Conservation (phyloP, 2,113 vertebrate genomes). For the Ariopsis seemanni region DNA sequence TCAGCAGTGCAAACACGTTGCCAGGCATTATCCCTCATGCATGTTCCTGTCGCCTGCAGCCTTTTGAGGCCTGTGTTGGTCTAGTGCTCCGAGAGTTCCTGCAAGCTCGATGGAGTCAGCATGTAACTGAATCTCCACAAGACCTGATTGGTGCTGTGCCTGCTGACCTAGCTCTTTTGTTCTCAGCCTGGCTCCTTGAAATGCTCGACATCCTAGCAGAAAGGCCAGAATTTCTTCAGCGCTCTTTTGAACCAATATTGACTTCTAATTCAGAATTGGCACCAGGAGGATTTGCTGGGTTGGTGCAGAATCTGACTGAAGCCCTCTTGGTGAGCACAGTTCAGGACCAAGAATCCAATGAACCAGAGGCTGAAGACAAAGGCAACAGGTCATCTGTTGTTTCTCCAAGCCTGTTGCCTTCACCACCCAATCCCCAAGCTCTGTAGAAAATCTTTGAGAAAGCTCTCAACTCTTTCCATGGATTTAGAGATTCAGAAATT, state of each 20-base stretch:
- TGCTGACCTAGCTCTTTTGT: slow-evolving; percentile 73
- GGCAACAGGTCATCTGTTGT: slow-evolving; percentile 24
- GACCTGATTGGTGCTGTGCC: slow-evolving; percentile 63
- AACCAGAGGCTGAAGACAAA: not conserved
- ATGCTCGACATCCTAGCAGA: slow-evolving; percentile 70
- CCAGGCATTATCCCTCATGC: slow-evolving; percentile 77
- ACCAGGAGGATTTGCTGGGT: slow-evolving; percentile 69
- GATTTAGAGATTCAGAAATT: slow-evolving; percentile 78
- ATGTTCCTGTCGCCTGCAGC: slow-evolving; percentile 82
- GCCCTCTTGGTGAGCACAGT: slow-evolving; percentile 61
- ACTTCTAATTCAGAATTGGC: slow-evolving; percentile 68
- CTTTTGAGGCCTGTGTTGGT: slow-evolving; percentile 82
- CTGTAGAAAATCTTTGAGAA: slow-evolving; percentile 79
- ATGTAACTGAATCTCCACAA: slow-evolving; percentile 61
- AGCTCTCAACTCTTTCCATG: slow-evolving; percentile 76
- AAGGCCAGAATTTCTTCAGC: slow-evolving; percentile 72
- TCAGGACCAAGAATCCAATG: slow-evolving; percentile 11
- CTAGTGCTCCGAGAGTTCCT: slow-evolving; percentile 82
- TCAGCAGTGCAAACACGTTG: slow-evolving; percentile 67
- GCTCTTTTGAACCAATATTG: slow-evolving; percentile 79
- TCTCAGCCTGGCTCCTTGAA: slow-evolving; percentile 84
- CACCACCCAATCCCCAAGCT: not conserved
- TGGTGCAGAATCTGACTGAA: slow-evolving; percentile 73
- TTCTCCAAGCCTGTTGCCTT: slow-evolving; percentile 12
- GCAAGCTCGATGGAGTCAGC: slow-evolving; percentile 82